Conservation (phyloP, 2,888 invertebrate genomes). For the Lasioglossum vierecki region DNA sequence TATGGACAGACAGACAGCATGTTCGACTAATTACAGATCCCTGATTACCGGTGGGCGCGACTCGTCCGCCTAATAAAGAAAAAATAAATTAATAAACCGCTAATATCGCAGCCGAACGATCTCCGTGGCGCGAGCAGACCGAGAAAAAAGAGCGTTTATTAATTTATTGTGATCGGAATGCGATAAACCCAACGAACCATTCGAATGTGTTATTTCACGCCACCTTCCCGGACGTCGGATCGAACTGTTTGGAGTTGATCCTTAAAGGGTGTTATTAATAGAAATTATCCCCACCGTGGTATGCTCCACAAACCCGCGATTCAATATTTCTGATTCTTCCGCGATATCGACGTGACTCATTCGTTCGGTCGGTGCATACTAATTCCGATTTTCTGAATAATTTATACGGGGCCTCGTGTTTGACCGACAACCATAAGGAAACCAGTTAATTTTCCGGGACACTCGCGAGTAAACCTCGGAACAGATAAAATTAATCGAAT, state of each 20-base stretch:
- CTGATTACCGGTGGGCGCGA: slow-evolving; percentile 81
- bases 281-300: slow-evolving; percentile 11
- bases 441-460: slow-evolving; percentile 1
- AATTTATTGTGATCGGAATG: slow-evolving; percentile 76
- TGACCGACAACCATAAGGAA: slow-evolving; percentile 1
- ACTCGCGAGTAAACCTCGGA: not conserved
- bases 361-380: not conserved
- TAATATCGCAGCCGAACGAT: slow-evolving; percentile 76
- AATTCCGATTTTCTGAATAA: slow-evolving; percentile 3
- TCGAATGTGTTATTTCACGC: slow-evolving; percentile 64
- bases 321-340: not conserved
- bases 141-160: slow-evolving; percentile 76
- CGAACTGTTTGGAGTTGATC: slow-evolving; percentile 42
- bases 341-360: not conserved
- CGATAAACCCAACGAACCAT: slow-evolving; percentile 66
- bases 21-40: slow-evolving; percentile 83
- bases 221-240: slow-evolving; percentile 32
- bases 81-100: slow-evolving; percentile 82
- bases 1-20: slow-evolving; percentile 81
- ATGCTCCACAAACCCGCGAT: too few relatives aligned
- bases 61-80: slow-evolving; percentile 78
- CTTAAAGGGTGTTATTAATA: slow-evolving; percentile 31
- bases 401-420: not conserved
- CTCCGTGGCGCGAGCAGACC: slow-evolving; percentile 68
- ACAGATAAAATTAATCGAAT: not conserved